Percentiles rank a stretch among this genome's conserved stretches.
phyloP scores from a whole-genome alignment of 2,113 vertebrate genomes.

The Setophaga petechia region DNA sequence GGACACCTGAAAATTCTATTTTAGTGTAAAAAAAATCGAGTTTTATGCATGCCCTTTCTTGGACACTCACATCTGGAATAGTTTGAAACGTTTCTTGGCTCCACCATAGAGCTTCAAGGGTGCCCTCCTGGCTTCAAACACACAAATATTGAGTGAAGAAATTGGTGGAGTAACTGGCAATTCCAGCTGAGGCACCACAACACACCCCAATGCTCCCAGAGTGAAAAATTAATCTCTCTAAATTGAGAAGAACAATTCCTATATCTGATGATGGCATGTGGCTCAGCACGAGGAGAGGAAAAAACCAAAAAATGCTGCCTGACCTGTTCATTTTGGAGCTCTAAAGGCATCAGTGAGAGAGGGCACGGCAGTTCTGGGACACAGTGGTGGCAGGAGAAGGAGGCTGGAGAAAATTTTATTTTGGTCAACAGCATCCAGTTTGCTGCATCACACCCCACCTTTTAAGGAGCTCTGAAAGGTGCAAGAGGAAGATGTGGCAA shows the following conservation, averaged over 20 bases:
- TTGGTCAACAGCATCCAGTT: neutral
- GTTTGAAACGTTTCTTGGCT: neutral
- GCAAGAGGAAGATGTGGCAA: neutral
- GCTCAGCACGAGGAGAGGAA: neutral
- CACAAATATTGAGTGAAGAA: neutral
- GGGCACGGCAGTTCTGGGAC: neutral
- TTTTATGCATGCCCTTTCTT: neutral
- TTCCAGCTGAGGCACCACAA: neutral
- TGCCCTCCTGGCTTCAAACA: neutral
- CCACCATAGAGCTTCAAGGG: neutral
- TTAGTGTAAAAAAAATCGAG: neutral
- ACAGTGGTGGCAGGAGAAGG: rapidly evolving
- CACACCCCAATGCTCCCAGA: neutral
- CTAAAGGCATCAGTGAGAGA: neutral
- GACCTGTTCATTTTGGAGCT: neutral
- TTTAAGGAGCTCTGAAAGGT: neutral
- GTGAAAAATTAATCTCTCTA: neutral
- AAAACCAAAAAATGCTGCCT: neutral
- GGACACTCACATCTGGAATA: neutral
- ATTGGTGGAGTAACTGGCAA: neutral
- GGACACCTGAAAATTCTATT: neutral
- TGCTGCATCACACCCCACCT: neutral
- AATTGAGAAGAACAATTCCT: neutral
- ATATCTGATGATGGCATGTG: neutral
- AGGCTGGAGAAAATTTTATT: neutral